A percentile compares a stretch with the other conserved stretches of the same genome.
phyloP scores from a whole-genome alignment of 2,888 invertebrate genomes.

The Elmis aenea region DNA sequence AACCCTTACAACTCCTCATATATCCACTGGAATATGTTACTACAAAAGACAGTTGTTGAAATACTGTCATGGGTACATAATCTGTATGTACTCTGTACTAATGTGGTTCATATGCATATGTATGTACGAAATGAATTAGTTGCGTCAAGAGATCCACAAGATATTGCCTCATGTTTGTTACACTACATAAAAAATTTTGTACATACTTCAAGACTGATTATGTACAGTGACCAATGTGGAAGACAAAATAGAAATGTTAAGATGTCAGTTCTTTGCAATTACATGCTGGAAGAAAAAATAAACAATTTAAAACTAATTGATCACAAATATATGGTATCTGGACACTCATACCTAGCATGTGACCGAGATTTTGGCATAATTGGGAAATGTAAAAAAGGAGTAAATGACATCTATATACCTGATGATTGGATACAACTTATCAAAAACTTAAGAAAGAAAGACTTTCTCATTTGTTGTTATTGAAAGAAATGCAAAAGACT shows the following conservation, averaged over 20 bases:
- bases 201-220: conserved; percentile 22
- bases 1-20: too few species aligned
- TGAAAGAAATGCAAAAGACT: conserved; percentile 17
- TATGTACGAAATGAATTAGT: conserved; percentile 26
- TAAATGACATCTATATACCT: conserved; percentile 22
- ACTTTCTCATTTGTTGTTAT: conserved; percentile 21
- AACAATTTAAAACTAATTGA: conserved; percentile 25
- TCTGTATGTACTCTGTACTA: conserved; percentile 21
- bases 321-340: conserved; percentile 26
- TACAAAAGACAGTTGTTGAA: conserved; percentile 27
- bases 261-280: conserved; percentile 24
- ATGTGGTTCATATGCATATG: conserved; percentile 15
- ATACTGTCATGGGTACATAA: conserved; percentile 23
- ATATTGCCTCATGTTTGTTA: conserved; percentile 30
- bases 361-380: conserved; percentile 22
- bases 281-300: conserved; percentile 20
- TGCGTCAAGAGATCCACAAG: conserved; percentile 30
- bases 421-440: conserved; percentile 24
- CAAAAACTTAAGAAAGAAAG: conserved; percentile 18
- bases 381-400: conserved; percentile 25
- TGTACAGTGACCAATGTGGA: too few species aligned
- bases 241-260: conserved; percentile 32
- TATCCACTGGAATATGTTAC: too few species aligned
- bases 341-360: conserved; percentile 28
- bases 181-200: conserved; percentile 24